These are phyloP conservation scores for Torymus tubicola DNA, from an alignment of 2,888 invertebrate species.

Conservation along the genomic window DNA sequence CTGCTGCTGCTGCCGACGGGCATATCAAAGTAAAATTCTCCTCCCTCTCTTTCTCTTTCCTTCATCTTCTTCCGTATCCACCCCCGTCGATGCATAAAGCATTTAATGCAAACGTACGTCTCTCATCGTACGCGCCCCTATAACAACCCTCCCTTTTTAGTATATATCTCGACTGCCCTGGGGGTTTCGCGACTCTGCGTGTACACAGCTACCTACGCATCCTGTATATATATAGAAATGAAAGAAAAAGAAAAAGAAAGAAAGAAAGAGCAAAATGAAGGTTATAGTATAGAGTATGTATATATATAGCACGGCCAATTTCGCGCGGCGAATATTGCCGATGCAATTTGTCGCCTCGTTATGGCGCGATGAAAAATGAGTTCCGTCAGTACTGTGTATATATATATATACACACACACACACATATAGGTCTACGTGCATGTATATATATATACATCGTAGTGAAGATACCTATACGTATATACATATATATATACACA, in stretches of 20 bases:
- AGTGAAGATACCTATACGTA: no score
- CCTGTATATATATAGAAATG: background rate
- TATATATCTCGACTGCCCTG: no score
- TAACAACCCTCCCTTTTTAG: background rate
- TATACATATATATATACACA: no score
- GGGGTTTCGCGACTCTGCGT: no score
- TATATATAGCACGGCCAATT: background rate
- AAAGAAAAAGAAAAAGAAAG: no score
- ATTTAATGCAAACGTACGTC: constrained; percentile 33
- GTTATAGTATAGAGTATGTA: background rate
- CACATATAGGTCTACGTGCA: no score
- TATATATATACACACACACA: no score
- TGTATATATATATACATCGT: no score
- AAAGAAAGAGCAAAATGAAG: no score
- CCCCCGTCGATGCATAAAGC: constrained; percentile 2
- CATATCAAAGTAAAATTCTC: constrained; percentile 26
- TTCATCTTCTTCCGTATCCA: background rate
- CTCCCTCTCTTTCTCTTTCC: background rate
- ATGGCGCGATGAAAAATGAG: constrained; percentile 14
- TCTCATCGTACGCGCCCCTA: background rate
- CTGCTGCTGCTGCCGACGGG: background rate
- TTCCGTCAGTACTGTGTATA: background rate
- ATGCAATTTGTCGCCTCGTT: constrained; percentile 20
- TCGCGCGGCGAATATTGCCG: constrained; percentile 54
- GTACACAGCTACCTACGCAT: background rate